Percentiles rank a stretch among this genome's conserved stretches.
Conservation (phyloP, 37 sponge, comb jelly and placozoan genomes). For the Haliclona indistincta region DNA sequence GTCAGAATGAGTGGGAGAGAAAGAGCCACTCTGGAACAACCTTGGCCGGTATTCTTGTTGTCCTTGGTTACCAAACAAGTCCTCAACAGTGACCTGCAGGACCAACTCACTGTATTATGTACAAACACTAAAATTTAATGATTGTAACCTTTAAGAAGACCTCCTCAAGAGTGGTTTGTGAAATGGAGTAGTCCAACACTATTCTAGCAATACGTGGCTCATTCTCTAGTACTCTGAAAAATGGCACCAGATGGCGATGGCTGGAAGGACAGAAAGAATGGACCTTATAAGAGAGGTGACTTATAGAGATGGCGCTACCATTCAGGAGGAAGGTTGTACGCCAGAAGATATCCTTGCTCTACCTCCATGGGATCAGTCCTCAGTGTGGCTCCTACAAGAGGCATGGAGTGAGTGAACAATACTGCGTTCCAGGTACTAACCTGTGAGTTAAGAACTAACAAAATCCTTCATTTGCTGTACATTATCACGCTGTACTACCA, state of each 20-base stretch:
- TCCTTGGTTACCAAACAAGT: too few relatives aligned
- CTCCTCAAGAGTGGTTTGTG: constrained; percentile 86
- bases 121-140: neutral
- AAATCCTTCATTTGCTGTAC: constrained; percentile 32
- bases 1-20: too few relatives aligned
- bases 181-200: constrained; percentile 71
- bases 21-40: constrained; percentile 4
- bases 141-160: constrained; percentile 73
- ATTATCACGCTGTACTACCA: constrained; percentile 43
- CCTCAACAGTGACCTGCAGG: too few relatives aligned
- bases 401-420: too few relatives aligned
- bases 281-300: too few relatives aligned
- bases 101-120: too few relatives aligned
- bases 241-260: constrained; percentile 49
- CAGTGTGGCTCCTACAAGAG: constrained; percentile 44
- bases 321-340: constrained; percentile 74
- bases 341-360: constrained; percentile 58
- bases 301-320: too few relatives aligned
- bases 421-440: too few relatives aligned
- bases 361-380: constrained; percentile 51
- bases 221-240: constrained; percentile 68
- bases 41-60: constrained; percentile 32
- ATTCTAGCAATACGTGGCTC: constrained; percentile 18
- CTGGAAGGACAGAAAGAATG: constrained; percentile 28
- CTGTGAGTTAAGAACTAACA: constrained; percentile 42